Conservation (phyloP, 2,113 vertebrate genomes). For the Plotosus lineatus region DNA sequence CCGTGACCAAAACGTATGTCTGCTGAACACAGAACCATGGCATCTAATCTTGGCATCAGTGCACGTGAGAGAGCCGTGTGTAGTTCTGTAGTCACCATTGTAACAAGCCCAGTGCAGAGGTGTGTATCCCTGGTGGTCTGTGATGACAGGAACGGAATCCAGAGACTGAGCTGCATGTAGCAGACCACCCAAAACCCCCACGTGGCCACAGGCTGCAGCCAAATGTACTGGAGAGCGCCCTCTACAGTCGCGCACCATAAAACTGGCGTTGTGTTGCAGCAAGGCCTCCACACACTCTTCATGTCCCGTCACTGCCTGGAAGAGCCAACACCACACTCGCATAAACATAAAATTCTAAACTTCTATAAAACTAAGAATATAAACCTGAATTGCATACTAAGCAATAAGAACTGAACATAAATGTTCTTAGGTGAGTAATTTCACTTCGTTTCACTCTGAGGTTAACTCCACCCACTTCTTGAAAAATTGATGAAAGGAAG, state of each 20-base stretch:
- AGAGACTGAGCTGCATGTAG: slow-evolving; percentile 84
- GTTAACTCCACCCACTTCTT: too few relatives aligned
- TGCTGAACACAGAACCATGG: background rate
- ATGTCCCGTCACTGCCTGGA: slow-evolving; percentile 92
- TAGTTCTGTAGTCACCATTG: slow-evolving; percentile 79
- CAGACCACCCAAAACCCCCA: slow-evolving; percentile 89
- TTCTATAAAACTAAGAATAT: background rate
- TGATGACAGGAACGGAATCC: slow-evolving; percentile 80
- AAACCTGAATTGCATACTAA: background rate
- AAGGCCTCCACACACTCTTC: slow-evolving; percentile 95
- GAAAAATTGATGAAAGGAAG: too few relatives aligned
- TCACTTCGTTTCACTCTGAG: too few relatives aligned
- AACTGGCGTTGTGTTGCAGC: slow-evolving; percentile 90
- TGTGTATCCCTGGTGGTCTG: slow-evolving; percentile 95
- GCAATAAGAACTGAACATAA: background rate
- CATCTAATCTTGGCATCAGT: background rate
- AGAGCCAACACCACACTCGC: background rate
- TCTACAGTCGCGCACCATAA: slow-evolving; percentile 84
- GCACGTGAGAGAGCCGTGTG: background rate
- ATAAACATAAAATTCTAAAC: background rate
- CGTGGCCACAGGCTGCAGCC: slow-evolving; percentile 93
- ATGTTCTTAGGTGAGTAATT: too few relatives aligned
- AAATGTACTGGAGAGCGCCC: slow-evolving; percentile 91
- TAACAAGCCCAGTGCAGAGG: slow-evolving; percentile 99
- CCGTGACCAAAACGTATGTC: background rate